A percentile compares a stretch with the other conserved stretches of the same genome.
Evolutionary conservation across 2,888 invertebrate species (phyloP).

Genomic region (Aleiodes testaceus): DNA sequence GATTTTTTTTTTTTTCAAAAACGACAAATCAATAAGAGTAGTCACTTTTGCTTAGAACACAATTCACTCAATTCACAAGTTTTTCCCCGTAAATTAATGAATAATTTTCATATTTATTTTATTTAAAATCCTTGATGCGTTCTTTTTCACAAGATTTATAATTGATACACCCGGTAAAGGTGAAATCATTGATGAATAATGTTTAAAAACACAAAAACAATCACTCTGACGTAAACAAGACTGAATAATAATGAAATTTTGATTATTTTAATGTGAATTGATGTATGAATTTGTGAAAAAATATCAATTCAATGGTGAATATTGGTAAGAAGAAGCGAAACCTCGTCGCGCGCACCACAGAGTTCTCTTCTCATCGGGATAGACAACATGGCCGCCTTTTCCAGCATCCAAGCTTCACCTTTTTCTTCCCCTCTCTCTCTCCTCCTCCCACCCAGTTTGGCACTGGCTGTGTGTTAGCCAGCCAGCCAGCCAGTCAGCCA

Average conservation of each 20-base stretch:
- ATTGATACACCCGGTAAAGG: too few species aligned
- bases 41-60: too few species aligned
- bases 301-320: background rate
- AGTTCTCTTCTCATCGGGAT: constrained; percentile 74
- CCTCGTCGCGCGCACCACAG: constrained; percentile 64
- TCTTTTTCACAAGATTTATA: too few species aligned
- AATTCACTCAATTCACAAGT: too few species aligned
- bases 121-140: too few species aligned
- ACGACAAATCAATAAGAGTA: too few species aligned
- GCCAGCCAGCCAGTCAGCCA: constrained; percentile 43
- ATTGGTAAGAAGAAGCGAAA: constrained; percentile 51
- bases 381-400: constrained; percentile 81
- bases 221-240: constrained; percentile 41
- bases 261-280: background rate
- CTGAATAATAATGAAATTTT: background rate
- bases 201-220: constrained; percentile 63
- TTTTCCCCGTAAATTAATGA: too few species aligned
- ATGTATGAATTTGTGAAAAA: background rate
- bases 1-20: too few species aligned
- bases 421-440: constrained; percentile 38
- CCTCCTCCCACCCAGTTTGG: constrained; percentile 47
- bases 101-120: too few species aligned
- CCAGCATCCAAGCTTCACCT: constrained; percentile 74
- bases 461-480: constrained; percentile 41
- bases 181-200: constrained; percentile 57